Evolutionary conservation across 92 coral and sea anemone species (phyloP), one percentile per base, ranked within the genome.

Genomic region (Umimayanthus kanabou): DNA sequence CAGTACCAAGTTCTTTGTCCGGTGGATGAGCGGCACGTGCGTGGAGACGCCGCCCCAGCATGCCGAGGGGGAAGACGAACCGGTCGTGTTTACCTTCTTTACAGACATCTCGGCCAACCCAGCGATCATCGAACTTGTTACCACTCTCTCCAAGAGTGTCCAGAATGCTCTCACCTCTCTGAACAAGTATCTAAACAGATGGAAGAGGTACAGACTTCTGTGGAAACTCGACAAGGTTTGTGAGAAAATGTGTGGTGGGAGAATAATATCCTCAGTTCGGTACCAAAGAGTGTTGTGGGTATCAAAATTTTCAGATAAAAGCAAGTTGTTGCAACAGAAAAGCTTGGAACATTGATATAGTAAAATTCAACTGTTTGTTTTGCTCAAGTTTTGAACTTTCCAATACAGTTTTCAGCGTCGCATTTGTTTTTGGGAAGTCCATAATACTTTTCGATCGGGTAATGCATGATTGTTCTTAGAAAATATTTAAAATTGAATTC

Each of bases 41-140:
- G 92, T 97, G 26, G 99, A 97, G 87, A 95, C 98, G 18, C 99
- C 99, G 55, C 99, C 99, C 53, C 99, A 97, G 76, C 99, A 97
- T 30, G 99, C 97, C 45, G 99, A 97, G 73, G 99, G 99, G 5
- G 99, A 97, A 80, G 99, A 97, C 77, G 99, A 97, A 64, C 99
- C 99, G 2, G 99, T 97, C 5, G 92, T 95, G 82, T 95, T 97
- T 82, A 97, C 98, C 80, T 97, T 97, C 96, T 97, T 97, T 80
- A 90, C 99, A 3, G 99, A 97, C 84, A 94, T 97, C 86, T 94
- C 99, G 2, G 92, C 98, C 80, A 95, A 94, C 75, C 98, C 97
- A 30, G 92, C 93, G 70, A 82, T 97, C 81, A 92, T 97, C 71
- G 99, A 97, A 71, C 94, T 92, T 47, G 99, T 97, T 28, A 96